Base-by-base conservation (phyloP, 92 coral and sea anemone genomes). In the Galaxea fascicularis region DNA sequence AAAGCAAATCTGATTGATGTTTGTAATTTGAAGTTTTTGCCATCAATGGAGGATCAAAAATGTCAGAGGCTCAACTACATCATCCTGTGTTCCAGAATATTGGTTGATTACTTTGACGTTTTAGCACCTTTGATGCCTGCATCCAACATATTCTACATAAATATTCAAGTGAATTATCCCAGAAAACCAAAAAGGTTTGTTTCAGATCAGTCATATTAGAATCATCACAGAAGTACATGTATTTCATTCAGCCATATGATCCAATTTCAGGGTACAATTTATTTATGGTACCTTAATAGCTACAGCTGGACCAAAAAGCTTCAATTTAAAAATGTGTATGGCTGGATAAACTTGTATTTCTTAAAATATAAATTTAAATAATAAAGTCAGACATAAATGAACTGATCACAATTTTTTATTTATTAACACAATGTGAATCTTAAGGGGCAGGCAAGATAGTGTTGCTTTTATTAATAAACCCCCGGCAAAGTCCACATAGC, bases 131-230 rank as follows among this genome's bases (percentile, higher is more conserved):
- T n/a, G n/a, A n/a, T n/a, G n/a, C n/a, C n/a, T n/a, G n/a, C n/a
- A n/a, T n/a, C n/a, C n/a, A n/a, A n/a, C n/a, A n/a, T n/a, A n/a
- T n/a, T n/a, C n/a, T n/a, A n/a, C n/a, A n/a, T n/a, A n/a, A n/a
- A n/a, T n/a, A n/a, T n/a, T n/a, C n/a, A n/a, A 13, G 87, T 47
- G 16, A 47, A 17, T 53, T 57, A n/a, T 78, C 59, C n/a, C n/a
- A n/a, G n/a, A n/a, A n/a, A n/a, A n/a, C n/a, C n/a, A n/a, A n/a
- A n/a, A n/a, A 51, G 14, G 11, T 51, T 11, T 65, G 39, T 65
- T 65, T 65, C 45, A 15, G 15, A 65, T 65, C 44, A 27, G 45
- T 30, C 71, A 65, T 65, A 65, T 27, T 29, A 11, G 71, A 65
- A 65, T 65, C 71, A 65, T 29, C 22, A 2, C 26, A 58, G 29